Conservation (phyloP, 2,797 vertebrate genomes). For the Spinus pinus region DNA sequence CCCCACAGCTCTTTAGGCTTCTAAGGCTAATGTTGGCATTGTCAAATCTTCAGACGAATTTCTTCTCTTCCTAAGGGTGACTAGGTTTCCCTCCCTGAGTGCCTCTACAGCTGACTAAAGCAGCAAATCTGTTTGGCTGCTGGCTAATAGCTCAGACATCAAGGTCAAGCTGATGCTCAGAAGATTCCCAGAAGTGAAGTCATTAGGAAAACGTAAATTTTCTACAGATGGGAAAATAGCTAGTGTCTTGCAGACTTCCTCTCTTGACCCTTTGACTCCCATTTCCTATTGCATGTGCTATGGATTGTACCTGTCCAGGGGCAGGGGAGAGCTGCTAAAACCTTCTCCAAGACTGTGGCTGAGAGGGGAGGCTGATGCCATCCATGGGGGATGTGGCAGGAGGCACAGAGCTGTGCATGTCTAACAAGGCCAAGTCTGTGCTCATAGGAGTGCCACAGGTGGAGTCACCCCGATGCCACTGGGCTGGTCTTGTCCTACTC, state of each 20-base stretch:
- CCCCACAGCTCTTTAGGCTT: background rate
- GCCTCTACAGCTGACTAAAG: background rate
- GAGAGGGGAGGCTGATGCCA: background rate
- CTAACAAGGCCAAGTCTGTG: background rate
- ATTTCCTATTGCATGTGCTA: background rate
- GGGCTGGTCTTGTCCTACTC: accelerated
- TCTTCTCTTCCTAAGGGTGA: background rate
- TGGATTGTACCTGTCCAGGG: background rate
- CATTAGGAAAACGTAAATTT: background rate
- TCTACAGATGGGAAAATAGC: background rate
- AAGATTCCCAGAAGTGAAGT: background rate
- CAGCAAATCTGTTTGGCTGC: background rate
- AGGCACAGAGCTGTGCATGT: background rate
- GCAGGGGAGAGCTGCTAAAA: accelerated
- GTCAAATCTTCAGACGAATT: background rate
- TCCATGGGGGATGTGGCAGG: accelerated
- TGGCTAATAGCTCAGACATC: background rate
- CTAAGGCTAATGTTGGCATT: background rate
- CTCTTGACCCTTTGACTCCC: background rate
- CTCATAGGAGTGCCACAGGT: background rate
- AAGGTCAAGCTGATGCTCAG: background rate
- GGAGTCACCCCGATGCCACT: background rate
- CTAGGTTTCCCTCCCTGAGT: background rate
- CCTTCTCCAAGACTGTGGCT: accelerated
- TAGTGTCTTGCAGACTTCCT: background rate